phyloP scores from a whole-genome alignment of 2,113 vertebrate species.

The Phaethon lepturus region DNA sequence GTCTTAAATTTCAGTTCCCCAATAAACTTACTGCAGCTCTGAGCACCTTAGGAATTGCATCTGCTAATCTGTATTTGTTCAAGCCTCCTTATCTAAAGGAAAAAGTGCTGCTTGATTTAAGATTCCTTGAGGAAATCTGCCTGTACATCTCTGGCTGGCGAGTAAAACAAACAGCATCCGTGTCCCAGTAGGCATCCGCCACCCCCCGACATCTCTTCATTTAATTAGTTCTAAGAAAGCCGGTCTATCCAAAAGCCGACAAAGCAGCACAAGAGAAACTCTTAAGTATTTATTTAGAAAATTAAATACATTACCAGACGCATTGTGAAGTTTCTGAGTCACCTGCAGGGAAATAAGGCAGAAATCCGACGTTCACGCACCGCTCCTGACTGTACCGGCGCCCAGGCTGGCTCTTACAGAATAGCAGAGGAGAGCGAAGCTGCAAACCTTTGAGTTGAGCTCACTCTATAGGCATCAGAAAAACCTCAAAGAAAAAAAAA shows the following conservation, averaged over 20 bases:
- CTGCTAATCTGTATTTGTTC: constrained; percentile 3
- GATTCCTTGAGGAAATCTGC: constrained; percentile 14
- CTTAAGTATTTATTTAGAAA: not conserved
- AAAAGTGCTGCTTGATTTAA: not conserved
- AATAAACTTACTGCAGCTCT: constrained; percentile 23
- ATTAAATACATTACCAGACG: constrained; percentile 80
- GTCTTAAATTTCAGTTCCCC: not conserved
- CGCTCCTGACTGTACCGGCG: constrained; percentile 53
- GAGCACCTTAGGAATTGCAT: not conserved
- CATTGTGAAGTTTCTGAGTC: constrained; percentile 78
- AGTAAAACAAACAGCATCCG: constrained; percentile 4
- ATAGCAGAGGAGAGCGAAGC: constrained; percentile 38
- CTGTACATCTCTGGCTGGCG: not conserved
- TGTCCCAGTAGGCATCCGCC: constrained; percentile 1
- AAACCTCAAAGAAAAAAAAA: constrained; percentile 50
- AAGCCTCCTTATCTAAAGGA: not conserved
- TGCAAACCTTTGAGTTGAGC: constrained; percentile 73
- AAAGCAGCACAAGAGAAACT: not conserved
- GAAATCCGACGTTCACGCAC: not conserved
- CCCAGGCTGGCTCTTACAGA: constrained; percentile 48
- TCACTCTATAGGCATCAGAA: constrained; percentile 72
- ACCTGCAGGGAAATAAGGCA: constrained; percentile 64
- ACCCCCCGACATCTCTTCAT: constrained; percentile 34
- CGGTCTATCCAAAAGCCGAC: not conserved
- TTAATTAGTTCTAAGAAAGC: constrained; percentile 65